Evolutionary conservation across 92 coral and sea anemone genomes (phyloP).

Genomic region (Zoanthus gigantus): DNA sequence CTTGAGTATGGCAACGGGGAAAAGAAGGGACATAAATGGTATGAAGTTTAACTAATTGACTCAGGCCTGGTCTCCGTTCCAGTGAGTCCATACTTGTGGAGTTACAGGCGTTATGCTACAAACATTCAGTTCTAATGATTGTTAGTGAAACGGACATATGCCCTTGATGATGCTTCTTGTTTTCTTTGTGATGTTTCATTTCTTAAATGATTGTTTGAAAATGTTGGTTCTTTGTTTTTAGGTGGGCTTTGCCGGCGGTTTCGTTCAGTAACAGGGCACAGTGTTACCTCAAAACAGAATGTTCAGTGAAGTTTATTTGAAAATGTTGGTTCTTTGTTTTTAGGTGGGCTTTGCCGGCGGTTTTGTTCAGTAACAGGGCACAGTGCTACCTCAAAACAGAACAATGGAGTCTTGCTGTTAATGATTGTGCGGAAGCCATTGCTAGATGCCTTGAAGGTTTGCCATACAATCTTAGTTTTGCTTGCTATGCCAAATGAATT

Average conservation of each 20-base stretch:
- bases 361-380: slow-evolving; percentile 92
- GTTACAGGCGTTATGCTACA: too few species aligned
- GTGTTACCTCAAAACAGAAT: slow-evolving; percentile 73
- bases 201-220: not conserved
- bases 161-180: too few species aligned
- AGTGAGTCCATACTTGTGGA: too few species aligned
- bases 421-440: slow-evolving; percentile 87
- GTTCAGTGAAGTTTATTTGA: slow-evolving; percentile 21
- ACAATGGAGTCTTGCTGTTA: slow-evolving; percentile 81
- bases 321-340: not conserved
- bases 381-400: slow-evolving; percentile 82
- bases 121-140: too few species aligned
- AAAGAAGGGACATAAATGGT: slow-evolving; percentile 72
- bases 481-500: not conserved
- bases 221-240: not conserved
- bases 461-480: not conserved
- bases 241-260: slow-evolving; percentile 95
- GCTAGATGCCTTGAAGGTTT: slow-evolving; percentile 94
- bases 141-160: too few species aligned
- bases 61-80: too few species aligned
- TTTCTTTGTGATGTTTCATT: too few species aligned
- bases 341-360: slow-evolving; percentile 96
- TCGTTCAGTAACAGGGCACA: slow-evolving; percentile 96
- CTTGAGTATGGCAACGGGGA: slow-evolving; percentile 55
- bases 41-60: not conserved